A percentile compares a stretch with the other conserved stretches of the same genome.
Conservation (phyloP, 2,113 vertebrate genomes). For the Brevimyrus niger region DNA sequence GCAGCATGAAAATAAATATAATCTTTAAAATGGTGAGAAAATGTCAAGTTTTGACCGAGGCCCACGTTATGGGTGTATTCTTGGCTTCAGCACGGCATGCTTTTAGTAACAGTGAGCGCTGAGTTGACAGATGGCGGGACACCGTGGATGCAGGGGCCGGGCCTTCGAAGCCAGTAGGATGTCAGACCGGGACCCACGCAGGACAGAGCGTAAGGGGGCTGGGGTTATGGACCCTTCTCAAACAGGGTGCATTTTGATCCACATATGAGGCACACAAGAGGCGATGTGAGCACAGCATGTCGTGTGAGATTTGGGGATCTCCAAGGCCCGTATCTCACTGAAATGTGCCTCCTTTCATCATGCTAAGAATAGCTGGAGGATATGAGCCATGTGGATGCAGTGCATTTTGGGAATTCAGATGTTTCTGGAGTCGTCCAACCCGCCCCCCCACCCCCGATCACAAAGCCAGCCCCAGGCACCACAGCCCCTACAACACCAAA, state of each 20-base stretch:
- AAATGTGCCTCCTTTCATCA: not conserved
- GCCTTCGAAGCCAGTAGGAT: not conserved
- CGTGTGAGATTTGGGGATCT: not conserved
- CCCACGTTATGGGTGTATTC: not conserved
- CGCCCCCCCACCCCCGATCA: not conserved
- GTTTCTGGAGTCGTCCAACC: not conserved
- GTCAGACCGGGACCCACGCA: not conserved
- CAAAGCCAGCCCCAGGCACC: not conserved
- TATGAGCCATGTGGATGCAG: not conserved
- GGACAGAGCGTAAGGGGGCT: no score
- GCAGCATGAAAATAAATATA: not conserved
- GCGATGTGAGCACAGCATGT: not conserved
- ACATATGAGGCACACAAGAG: not conserved
- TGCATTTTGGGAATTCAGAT: constrained; percentile 9
- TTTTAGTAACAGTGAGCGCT: not conserved
- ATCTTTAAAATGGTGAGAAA: not conserved
- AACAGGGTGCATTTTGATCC: not conserved
- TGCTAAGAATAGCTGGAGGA: constrained; percentile 2
- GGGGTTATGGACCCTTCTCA: not conserved
- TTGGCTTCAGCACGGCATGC: not conserved
- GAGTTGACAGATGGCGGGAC: not conserved
- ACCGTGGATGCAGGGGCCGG: not conserved
- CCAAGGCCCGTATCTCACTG: not conserved
- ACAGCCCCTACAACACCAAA: not conserved
- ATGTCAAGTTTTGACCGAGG: not conserved